Evolutionary conservation across 2,797 vertebrate species (phyloP), one percentile per base, ranked within the genome.

Genomic region (Labroides dimidiatus): DNA sequence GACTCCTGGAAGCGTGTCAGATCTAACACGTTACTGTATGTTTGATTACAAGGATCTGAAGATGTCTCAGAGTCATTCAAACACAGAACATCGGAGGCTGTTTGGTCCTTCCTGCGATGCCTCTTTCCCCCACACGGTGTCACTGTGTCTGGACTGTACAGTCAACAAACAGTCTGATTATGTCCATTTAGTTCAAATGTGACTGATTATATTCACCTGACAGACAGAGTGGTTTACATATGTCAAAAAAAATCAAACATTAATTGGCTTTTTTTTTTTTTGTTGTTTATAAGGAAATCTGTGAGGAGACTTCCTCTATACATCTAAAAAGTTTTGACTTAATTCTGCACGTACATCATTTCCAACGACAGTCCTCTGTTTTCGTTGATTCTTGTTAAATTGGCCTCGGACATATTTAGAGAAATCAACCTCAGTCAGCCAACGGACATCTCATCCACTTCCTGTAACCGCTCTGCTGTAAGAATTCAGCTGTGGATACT

Each of bases 121-220:
- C 41, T 42, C 17, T 70, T 79, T 49, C 63, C 41, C 77, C 91
- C 89, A 88, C 85, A 79, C 7, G 19, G 78, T 82, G 89, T 86
- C 89, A 65, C 81, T 89, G 75, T 85, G 57, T 20, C 43, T 30
- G 45, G 66, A 23, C 20, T 77, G 27, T 51, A 19, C 15, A 51
- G 6, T 11, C 2, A 27, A 57, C 15, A 10, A 56, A 44, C 63
- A 54, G 7, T 50, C 33, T 39, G 3, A 13, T 39, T 13, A 36
- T 60, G 21, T 49, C 69, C 14, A 44, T 4, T 6, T 2, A 37
- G 21, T 37, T 58, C 7, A 53, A 21, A 50, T 19, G 23, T 27
- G 43, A 36, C 48, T 16, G 11, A 52, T 53, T 44, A 1, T 53
- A 75, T 39, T 3, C n/a, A n/a, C n/a, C n/a, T n/a, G 44, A 11